phyloP scores from a whole-genome alignment of 2,888 invertebrate species.

The Carcina quercana region DNA sequence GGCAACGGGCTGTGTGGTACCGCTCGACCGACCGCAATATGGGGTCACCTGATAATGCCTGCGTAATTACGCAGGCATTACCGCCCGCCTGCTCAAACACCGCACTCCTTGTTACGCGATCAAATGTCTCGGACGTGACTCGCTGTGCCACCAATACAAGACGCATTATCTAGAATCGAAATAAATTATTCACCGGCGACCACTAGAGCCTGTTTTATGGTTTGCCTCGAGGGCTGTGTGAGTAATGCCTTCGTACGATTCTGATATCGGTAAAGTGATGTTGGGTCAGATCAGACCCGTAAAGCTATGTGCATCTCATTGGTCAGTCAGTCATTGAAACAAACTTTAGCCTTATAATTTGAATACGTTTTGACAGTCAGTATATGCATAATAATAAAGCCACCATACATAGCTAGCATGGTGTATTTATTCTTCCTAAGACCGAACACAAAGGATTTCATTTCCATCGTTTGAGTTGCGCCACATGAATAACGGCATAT shows the following conservation, averaged over 20 bases:
- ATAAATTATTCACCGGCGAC: slow-evolving; percentile 32
- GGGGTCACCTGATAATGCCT: slow-evolving; percentile 67
- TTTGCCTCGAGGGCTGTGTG: slow-evolving; percentile 4
- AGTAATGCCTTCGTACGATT: slow-evolving; percentile 9
- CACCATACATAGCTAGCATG: slow-evolving; percentile 1
- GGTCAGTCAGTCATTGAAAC: not conserved
- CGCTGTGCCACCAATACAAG: slow-evolving; percentile 45
- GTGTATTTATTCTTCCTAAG: not conserved
- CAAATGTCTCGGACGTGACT: slow-evolving; percentile 69
- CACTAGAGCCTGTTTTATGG: slow-evolving; percentile 30
- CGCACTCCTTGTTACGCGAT: slow-evolving; percentile 60
- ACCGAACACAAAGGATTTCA: not conserved
- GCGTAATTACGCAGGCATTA: slow-evolving; percentile 62
- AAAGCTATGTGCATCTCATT: too few relatives aligned
- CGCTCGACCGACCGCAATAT: slow-evolving; percentile 53
- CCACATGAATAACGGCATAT: slow-evolving; percentile 6
- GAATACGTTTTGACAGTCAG: too few relatives aligned
- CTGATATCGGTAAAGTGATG: slow-evolving; percentile 5
- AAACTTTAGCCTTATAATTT: not conserved
- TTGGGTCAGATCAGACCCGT: too few relatives aligned
- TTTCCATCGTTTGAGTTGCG: too few relatives aligned
- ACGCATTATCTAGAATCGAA: slow-evolving; percentile 57
- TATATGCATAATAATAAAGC: too few relatives aligned
- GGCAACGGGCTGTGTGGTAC: slow-evolving; percentile 28
- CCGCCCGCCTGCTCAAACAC: slow-evolving; percentile 43